Conservation (phyloP, 2,113 vertebrate genomes). For the Bolborhynchus lineola region DNA sequence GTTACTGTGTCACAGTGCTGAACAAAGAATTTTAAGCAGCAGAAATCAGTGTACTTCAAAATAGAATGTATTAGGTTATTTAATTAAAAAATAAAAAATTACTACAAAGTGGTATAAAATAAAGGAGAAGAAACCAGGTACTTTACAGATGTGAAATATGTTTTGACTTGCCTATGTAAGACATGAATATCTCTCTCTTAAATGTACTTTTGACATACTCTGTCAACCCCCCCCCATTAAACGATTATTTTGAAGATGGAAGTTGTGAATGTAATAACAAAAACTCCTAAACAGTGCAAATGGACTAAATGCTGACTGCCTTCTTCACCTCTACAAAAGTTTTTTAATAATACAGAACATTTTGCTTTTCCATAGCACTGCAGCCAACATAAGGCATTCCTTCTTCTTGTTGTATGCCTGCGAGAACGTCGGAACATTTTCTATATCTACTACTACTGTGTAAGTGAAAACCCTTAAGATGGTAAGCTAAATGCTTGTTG, state of each 20-base stretch:
- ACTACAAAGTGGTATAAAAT: not conserved
- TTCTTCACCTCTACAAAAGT: not conserved
- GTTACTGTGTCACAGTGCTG: not conserved
- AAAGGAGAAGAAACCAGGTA: not conserved
- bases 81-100: not conserved
- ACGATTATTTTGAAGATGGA: not conserved
- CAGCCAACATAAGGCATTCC: not conserved
- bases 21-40: not conserved
- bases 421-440: not conserved
- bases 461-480: not conserved
- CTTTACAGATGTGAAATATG: not conserved
- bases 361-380: not conserved
- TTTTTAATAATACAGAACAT: not conserved
- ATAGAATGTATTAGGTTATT: not conserved
- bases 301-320: not conserved
- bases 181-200: not conserved
- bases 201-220: not conserved
- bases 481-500: not conserved
- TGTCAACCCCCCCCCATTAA: not conserved
- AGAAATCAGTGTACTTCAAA: not conserved
- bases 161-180: not conserved
- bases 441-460: not conserved
- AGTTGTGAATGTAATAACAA: not conserved
- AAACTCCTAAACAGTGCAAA: not conserved
- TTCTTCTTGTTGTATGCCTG: rapidly evolving